Percentiles rank a stretch among this genome's conserved stretches.
These are phyloP conservation scores for Copidosoma floridanum DNA, from an alignment of 1,140 invertebrate species.

Conservation along the genomic window DNA sequence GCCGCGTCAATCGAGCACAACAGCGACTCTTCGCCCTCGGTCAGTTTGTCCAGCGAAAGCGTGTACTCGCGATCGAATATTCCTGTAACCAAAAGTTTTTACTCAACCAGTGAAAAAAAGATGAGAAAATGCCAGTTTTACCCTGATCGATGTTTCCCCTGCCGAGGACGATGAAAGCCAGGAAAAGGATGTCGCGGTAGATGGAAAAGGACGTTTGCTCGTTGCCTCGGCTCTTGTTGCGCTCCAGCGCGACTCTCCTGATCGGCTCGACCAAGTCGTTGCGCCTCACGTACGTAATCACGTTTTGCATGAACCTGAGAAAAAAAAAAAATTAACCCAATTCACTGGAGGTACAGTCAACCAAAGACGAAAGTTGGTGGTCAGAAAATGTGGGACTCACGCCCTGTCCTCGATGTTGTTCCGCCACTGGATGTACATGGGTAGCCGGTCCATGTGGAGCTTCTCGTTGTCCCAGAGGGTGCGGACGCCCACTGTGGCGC, in stretches of 20 bases:
- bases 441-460: conserved; percentile 49
- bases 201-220: conserved; percentile 68
- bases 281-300: conserved; percentile 72
- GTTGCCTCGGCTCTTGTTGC: conserved; percentile 60
- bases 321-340: too few species aligned
- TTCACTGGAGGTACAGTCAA: too few species aligned
- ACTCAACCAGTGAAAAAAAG: conserved; percentile 28
- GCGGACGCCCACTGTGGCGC: conserved; percentile 45
- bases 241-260: conserved; percentile 71
- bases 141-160: conserved; percentile 75
- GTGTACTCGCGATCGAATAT: conserved; percentile 88
- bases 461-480: conserved; percentile 56
- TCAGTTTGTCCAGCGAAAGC: conserved; percentile 72
- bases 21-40: conserved; percentile 65
- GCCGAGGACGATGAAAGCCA: conserved; percentile 82
- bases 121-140: conserved; percentile 41
- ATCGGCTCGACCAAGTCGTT: conserved; percentile 77
- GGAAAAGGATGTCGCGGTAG: conserved; percentile 88
- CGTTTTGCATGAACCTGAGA: conserved; percentile 78
- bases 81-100: conserved; percentile 54
- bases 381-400: conserved; percentile 45
- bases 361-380: too few species aligned
- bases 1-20: conserved; percentile 76
- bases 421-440: conserved; percentile 55
- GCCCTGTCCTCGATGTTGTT: conserved; percentile 48